Base-by-base conservation (phyloP, 2,888 invertebrate genomes). In the Sialis fuliginosa region DNA sequence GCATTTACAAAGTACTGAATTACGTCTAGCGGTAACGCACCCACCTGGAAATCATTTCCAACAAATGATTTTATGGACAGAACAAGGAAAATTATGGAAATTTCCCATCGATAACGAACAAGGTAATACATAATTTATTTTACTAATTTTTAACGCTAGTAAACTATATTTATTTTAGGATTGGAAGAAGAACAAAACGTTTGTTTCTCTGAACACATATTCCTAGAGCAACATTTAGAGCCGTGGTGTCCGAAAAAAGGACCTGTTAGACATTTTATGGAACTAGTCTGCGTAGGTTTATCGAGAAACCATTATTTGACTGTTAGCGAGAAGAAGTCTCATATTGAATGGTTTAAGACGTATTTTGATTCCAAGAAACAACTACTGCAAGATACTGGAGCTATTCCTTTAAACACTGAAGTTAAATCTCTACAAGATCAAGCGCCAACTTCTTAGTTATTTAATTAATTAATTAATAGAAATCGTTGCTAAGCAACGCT, bases 101-200 rank as follows among this genome's bases (percentile, higher is more conserved):
- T 98, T 95, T 62, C 98, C 98, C 2, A 91, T 98, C 51, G 75
- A 98, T 63, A 98, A 98, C 69, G 97, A 98, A 66, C 86, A 89
- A 72, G 95, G 90, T 84, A 64, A 22, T 6, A 22, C 4, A 22
- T 22, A 2, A 22, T 22, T 22, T 22, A 22, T 22, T 22, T 22
- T 22, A 22, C 2, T 2, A 2, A 22, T 22, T 22, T 22, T 22
- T 22, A 22, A 22, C n/a, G n/a, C n/a, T n/a, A n/a, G n/a, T 22
- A 22, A 22, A 22, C 22, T 22, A 4, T 22, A 22, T 45, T 40
- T 50, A 48, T 55, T 60, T 43, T 49, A 82, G 82, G 80, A 46
- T 60, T 84, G 58, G 77, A 77, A 46, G 77, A 79, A 54, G 74
- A 77, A 51, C 67, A 74, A 9, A 64, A 63, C 59, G 78, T 79